Percentiles rank a stretch among this genome's conserved stretches.
Evolutionary conservation across 35 echinoderm and acorn worm species (phyloP).

Genomic region (Stichopus chloronotus): DNA sequence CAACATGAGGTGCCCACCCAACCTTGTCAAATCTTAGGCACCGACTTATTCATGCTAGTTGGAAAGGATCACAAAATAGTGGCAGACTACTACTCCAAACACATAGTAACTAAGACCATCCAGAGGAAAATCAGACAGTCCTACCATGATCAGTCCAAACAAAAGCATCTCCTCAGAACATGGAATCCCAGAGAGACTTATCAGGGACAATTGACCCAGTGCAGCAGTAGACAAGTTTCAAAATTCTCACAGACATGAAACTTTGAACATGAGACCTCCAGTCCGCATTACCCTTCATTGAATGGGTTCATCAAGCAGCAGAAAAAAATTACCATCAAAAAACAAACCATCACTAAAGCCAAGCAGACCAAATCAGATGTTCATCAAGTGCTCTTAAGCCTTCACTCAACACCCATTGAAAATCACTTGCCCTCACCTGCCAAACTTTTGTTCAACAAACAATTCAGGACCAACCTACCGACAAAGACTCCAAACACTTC

Average conservation of each 20-base stretch:
- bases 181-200: conserved; percentile 74
- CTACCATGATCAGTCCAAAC: conserved; percentile 48
- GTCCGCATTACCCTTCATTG: conserved; percentile 67
- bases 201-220: conserved; percentile 79
- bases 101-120: conserved; percentile 31
- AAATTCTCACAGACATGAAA: conserved; percentile 61
- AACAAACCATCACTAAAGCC: conserved; percentile 59
- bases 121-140: conserved; percentile 32
- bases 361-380: conserved; percentile 25
- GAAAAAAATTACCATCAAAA: conserved; percentile 40
- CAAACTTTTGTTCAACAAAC: conserved; percentile 38
- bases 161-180: conserved; percentile 73
- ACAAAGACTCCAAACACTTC: neutral
- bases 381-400: conserved; percentile 7
- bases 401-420: conserved; percentile 56
- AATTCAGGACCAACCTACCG: conserved; percentile 56
- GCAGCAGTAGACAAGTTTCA: conserved; percentile 43
- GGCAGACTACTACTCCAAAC: conserved; percentile 81
- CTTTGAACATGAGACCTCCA: conserved; percentile 59
- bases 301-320: conserved; percentile 64
- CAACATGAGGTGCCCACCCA: conserved; percentile 71
- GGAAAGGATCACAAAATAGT: conserved; percentile 60
- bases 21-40: conserved; percentile 66
- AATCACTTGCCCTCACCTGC: conserved; percentile 28
- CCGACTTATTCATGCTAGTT: conserved; percentile 69